Base-by-base conservation (phyloP, 2,888 invertebrate genomes). In the Yponomeuta evonymella region DNA sequence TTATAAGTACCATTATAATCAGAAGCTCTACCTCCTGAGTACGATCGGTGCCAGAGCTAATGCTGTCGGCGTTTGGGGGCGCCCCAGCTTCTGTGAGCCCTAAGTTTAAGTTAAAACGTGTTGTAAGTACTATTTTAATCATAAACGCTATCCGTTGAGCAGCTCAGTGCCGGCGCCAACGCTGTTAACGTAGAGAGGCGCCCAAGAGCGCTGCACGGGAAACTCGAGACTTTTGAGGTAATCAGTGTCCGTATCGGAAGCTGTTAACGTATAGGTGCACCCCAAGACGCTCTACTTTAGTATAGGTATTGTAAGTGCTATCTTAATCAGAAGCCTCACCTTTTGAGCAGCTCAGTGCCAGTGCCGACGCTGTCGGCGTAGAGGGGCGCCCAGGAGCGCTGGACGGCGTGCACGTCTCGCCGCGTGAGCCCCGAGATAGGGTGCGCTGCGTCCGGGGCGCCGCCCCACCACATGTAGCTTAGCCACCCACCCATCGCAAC, bases 401-500 rank as follows among this genome's bases (percentile, higher is more conserved):
- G 86, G 0, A 90, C 85, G 0, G 83, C 80, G 75, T 85, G 77
- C 48, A 90, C 76, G 73, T 90, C 88, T 4, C 89, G 77, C 69
- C 76, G 79, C 30, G 87, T 83, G 48, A 90, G 82, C 0, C 89
- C 89, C 0, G 90, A 88, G 1, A 81, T 70, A 0, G 85, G 81
- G 73, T 87, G 81, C 58, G 78, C 80, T 48, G 72, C 79, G 76
- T 90, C 89, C 6, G 90, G 89, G 76, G 88, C 83, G 2, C 86
- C 86, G 10, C 89, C 88, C 85, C 88, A 89, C 90, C 90, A 90
- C 66, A 91, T 74, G 76, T 87, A 86, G 79, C 87, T 90, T 73
- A 91, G 74, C 86, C 87, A 87, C 70, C 85, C 79, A 71, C 92
- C 92, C 92, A 92, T 92, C 73, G 77, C 79, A 62, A 77, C 75